Conservation (phyloP, 2,888 invertebrate genomes). For the Ochlodes sylvanus region DNA sequence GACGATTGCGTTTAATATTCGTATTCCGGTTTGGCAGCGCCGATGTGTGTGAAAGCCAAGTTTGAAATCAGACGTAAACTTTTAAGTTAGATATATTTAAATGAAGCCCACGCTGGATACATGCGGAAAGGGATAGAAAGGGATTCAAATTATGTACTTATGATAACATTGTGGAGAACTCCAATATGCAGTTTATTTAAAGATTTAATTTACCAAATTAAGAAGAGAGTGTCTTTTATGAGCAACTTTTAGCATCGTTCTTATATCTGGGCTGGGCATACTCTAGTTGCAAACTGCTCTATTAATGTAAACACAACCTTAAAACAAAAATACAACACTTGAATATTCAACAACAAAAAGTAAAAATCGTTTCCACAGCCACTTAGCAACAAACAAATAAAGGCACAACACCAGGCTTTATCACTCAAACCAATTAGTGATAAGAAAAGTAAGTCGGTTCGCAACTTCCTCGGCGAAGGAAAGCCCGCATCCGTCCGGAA, state of each 20-base stretch:
- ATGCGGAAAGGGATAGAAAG: no score
- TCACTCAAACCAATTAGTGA: slow-evolving; percentile 47
- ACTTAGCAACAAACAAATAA: not conserved
- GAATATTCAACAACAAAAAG: not conserved
- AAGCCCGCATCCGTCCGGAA: slow-evolving; percentile 54
- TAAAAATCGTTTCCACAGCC: not conserved
- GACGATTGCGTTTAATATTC: slow-evolving; percentile 43
- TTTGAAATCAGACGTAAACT: slow-evolving; percentile 8
- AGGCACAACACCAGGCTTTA: slow-evolving; percentile 32
- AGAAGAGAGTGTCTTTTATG: no score
- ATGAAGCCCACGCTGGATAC: no score
- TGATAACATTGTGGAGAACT: no score
- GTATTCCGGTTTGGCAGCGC: slow-evolving; percentile 45
- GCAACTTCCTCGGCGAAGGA: slow-evolving; percentile 43
- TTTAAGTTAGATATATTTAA: no score
- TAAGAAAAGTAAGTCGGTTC: slow-evolving; percentile 39
- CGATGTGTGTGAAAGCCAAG: slow-evolving; percentile 38
- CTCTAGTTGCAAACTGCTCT: no score
- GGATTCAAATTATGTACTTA: no score
- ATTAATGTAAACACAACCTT: no score
- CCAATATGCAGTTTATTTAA: no score
- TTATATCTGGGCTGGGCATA: no score
- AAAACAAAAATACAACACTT: not conserved
- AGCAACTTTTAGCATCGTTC: no score
- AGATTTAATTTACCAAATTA: no score